Evolutionary conservation across 2,113 vertebrate genomes (phyloP), one percentile per base, ranked within the genome.

Genomic region (Halichoeres trimaculatus): DNA sequence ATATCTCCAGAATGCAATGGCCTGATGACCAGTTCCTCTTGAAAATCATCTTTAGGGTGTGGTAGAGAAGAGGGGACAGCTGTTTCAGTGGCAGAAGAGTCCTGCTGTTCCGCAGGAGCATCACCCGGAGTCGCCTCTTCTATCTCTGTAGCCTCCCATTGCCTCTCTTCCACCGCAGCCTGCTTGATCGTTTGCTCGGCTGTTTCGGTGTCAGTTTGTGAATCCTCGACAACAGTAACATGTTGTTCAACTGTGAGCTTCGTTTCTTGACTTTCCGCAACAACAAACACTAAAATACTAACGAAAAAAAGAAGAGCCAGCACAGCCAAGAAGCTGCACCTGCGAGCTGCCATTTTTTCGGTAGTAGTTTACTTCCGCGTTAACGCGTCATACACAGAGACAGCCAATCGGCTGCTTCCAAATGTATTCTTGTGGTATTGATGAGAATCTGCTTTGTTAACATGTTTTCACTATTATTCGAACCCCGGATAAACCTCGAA

Each of bases 1-100:
- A 98, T 89, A 69, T 98, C 96, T n/a, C 96, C 97, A 0, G 94
- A 95, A 26, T 95, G 95, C 35, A 99, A 91, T 4, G 96, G 97
- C 30, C 94, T 95, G 81, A 99, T 92, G 20, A 98, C 94, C 60
- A 98, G 73, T 70, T 98, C 97, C 85, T 98, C 97, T 66, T 94
- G 84, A 77, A 97, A 93, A 17, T 91, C 88, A 2, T 95, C 93
- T 84, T 87, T 93, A 11, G 90, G 87, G 34, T 63, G 78, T 1
- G 80, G 40, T 35, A 53, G n/a, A 8, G 58, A 7, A 2, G 80
- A 2, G 16, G 19, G 22, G 12, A 6, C 53, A n/a, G 2, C 7
- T 2, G 38, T 17, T 35, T 61, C 53, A 1, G 62, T 51, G 10
- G 12, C 26, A 36, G 67, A 11, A 1, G 38, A 3, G 40, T 24